Evolutionary conservation across 2,888 invertebrate species (phyloP), one percentile per base, ranked within the genome.

Genomic region (Phengaris arion): DNA sequence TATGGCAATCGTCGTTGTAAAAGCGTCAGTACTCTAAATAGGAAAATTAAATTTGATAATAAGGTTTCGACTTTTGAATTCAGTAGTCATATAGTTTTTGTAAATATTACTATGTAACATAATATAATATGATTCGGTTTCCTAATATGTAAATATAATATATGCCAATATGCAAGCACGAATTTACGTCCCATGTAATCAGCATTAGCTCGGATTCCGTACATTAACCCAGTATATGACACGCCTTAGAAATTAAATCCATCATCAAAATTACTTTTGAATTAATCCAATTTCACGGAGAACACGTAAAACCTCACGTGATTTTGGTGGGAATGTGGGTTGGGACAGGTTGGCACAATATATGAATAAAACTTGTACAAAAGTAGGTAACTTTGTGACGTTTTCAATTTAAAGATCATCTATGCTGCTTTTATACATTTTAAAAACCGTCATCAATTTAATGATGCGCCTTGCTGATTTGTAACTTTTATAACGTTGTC

Each of bases 191-290:
- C 35, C 13, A 6, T 45, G 64, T 64, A 64, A 45, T 45, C 35
- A 64, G 64, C 64, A 64, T 64, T 64, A 35, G 35, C 35, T 64
- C 5, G 10, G 59, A 59, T 59, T 15, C 57, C 57, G 15, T 57
- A 55, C 55, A 55, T 55, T 57, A 59, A 22, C 59, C 12, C 64
- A 64, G 64, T 12, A 5, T 8, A 35, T 12, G 64, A 64, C 64
- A 64, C 64, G 35, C 64, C 64, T 64, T 35, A 35, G 35, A 35
- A 35, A 64, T 35, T 64, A 64, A 35, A 35, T 35, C 35, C 64
- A 64, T 64, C 64, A 64, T 64, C 64, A 64, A 64, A 64, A 64
- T 64, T 64, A 64, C 64, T 64, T 64, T 64, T 64, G 6, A 35
- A 64, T 64, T 45, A 64, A 45, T 13, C 64, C 64, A 64, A 64